A percentile compares a stretch with the other conserved stretches of the same genome.
phyloP scores from a whole-genome alignment of 1,140 invertebrate genomes.

The Pseudomyrmex concolor region DNA sequence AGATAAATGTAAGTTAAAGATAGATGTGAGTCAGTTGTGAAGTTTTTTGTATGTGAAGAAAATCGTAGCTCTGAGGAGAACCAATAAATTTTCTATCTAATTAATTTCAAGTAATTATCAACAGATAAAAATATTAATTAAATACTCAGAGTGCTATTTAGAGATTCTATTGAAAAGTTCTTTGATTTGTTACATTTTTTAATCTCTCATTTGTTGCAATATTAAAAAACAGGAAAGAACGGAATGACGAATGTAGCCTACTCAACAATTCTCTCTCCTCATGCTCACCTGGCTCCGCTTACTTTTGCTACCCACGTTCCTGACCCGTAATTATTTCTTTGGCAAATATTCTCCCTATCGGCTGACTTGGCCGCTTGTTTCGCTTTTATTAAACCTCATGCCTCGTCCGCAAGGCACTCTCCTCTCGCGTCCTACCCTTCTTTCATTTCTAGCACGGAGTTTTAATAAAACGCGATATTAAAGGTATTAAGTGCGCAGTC shows the following conservation, averaged over 20 bases:
- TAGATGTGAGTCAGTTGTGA: too few relatives aligned
- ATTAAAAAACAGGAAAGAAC: neutral
- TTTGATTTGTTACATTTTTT: neutral
- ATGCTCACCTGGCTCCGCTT: neutral
- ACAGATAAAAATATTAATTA: neutral
- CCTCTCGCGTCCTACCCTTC: neutral
- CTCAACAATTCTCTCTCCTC: too few relatives aligned
- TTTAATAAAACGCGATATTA: constrained; percentile 75
- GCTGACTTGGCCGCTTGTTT: constrained; percentile 62
- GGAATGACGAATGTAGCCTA: neutral
- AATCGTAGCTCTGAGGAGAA: too few relatives aligned
- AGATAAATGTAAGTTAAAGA: too few relatives aligned
- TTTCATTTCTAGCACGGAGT: constrained; percentile 54
- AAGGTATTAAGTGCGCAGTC: constrained; percentile 72
- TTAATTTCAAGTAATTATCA: constrained; percentile 10
- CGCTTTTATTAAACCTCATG: constrained; percentile 69
- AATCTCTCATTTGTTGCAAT: neutral
- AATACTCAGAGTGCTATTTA: constrained; percentile 6
- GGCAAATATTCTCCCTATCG: constrained; percentile 67
- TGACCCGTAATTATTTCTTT: constrained; percentile 69
- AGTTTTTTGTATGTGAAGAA: too few relatives aligned
- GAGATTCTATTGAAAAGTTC: neutral
- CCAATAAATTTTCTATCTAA: too few relatives aligned
- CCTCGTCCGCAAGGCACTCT: constrained; percentile 22
- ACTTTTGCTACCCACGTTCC: neutral